Conservation (phyloP, 2,113 vertebrate genomes). For the Silurus glanis region DNA sequence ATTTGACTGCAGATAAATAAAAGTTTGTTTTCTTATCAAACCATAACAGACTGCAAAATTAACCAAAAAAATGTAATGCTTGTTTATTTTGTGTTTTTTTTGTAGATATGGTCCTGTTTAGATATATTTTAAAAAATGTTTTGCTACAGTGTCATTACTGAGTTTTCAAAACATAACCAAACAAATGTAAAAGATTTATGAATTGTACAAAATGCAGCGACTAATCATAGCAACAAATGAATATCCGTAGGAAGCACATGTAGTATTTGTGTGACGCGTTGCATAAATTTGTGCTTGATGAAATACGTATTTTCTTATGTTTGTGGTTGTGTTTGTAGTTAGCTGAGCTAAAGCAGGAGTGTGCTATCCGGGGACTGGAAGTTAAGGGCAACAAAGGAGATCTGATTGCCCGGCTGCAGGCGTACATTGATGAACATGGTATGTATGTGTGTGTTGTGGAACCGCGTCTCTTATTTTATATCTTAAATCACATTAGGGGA, state of each 20-base stretch:
- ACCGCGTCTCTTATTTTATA: neutral
- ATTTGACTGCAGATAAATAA: too few relatives aligned
- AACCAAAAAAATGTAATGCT: neutral
- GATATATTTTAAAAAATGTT: too few relatives aligned
- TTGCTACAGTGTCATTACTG: neutral
- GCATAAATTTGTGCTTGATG: neutral
- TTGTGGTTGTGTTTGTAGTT: constrained; percentile 62
- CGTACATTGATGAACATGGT: constrained; percentile 85
- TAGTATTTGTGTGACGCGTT: neutral
- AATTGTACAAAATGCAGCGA: too few relatives aligned
- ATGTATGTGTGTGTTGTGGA: constrained; percentile 38
- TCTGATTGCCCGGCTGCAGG: constrained; percentile 79
- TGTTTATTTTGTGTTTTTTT: neutral
- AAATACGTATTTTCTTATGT: neutral
- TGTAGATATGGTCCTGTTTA: neutral
- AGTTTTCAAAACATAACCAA: neutral
- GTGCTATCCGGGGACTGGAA: constrained; percentile 78
- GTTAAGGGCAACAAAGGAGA: constrained; percentile 85
- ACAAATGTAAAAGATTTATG: too few relatives aligned
- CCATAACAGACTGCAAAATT: neutral
- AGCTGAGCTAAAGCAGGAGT: constrained; percentile 85
- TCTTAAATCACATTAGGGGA: neutral
- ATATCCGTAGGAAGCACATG: too few relatives aligned
- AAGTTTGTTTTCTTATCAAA: neutral
- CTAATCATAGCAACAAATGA: too few relatives aligned